Base-by-base conservation (phyloP, 53 echinoderm and acorn worm genomes). In the Zoroaster sp. region DNA sequence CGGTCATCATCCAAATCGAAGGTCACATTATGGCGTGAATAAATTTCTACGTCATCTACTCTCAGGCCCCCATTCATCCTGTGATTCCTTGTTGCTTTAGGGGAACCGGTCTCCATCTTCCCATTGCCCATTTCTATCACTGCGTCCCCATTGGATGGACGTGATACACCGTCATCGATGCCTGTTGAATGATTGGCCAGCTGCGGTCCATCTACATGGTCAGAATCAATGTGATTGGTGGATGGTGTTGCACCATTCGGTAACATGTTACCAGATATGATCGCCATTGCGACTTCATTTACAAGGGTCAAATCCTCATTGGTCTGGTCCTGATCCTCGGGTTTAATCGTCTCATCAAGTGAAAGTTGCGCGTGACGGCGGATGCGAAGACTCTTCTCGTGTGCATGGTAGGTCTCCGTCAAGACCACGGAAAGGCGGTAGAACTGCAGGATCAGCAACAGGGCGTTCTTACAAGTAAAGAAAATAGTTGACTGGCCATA, bases 391-490 rank as follows among this genome's bases (percentile, higher is more conserved):
- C 83, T 83, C 45, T 52, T 70, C 71, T 63, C 85, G 54, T 92
- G 92, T 35, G 89, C 74, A 54, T 91, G 88, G 66, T 88, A 69
- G 42, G 88, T 87, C 47, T 96, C 96, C 36, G 80, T 66, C 43
- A 96, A 42, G 66, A 98, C 90, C 13, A 98, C 98, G 32, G 73
- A 91, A 6, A 98, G 80, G 4, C 98, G 90, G 75, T 98, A 98
- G 53, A 91, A 91, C 88, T 93, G 94, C 20, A 96, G 90, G 40
- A 98, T 20, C 34, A 98, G 91, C 47, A 98, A 72, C 9, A 98
- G 89, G 13, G 89, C 91, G 42, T 98, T 98, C 89, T 98, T 98
- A 83, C 98, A 98, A 10, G 98, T 95, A 68, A 98, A 98, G 87
- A 98, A 98, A 35, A 98, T 63, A 91, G 96, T 98, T 40, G 94